phyloP scores from a whole-genome alignment of 2,797 vertebrate genomes.

The Oreochromis grahami region DNA sequence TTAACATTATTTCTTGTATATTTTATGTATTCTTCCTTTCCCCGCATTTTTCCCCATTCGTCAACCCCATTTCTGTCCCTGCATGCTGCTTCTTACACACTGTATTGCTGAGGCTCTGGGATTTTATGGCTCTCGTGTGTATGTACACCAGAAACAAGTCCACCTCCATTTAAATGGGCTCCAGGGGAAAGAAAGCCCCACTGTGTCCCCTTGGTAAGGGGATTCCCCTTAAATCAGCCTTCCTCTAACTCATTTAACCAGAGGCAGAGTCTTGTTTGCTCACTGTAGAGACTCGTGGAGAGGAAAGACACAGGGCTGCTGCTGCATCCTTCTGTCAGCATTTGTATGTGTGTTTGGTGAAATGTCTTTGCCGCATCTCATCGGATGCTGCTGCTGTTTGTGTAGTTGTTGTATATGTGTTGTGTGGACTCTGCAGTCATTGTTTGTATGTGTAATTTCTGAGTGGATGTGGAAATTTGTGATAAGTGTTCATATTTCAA shows the following conservation, averaged over 20 bases:
- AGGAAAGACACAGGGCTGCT: not conserved
- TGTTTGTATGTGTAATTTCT: not conserved
- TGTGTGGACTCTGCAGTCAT: not conserved
- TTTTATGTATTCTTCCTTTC: constrained; percentile 2
- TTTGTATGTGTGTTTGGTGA: not conserved
- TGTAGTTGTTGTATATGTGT: not conserved
- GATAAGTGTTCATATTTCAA: not conserved
- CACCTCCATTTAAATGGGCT: constrained; percentile 56
- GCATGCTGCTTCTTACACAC: constrained; percentile 57
- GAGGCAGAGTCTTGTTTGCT: not conserved
- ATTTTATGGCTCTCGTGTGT: constrained; percentile 43
- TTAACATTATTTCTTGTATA: not conserved
- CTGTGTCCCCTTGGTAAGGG: constrained; percentile 55
- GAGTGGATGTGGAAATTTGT: not conserved
- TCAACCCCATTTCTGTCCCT: constrained; percentile 10
- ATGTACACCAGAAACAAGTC: constrained; percentile 55
- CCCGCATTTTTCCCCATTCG: not conserved
- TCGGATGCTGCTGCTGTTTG: not conserved
- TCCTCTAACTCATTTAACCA: not conserved
- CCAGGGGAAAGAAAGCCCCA: constrained; percentile 40
- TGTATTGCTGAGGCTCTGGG: constrained; percentile 12
- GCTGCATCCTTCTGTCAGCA: not conserved
- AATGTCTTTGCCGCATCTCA: not conserved
- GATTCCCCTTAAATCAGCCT: not conserved
- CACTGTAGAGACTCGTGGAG: not conserved